phyloP scores from a whole-genome alignment of 2,888 invertebrate species.

The Pseudococcus longispinus region DNA sequence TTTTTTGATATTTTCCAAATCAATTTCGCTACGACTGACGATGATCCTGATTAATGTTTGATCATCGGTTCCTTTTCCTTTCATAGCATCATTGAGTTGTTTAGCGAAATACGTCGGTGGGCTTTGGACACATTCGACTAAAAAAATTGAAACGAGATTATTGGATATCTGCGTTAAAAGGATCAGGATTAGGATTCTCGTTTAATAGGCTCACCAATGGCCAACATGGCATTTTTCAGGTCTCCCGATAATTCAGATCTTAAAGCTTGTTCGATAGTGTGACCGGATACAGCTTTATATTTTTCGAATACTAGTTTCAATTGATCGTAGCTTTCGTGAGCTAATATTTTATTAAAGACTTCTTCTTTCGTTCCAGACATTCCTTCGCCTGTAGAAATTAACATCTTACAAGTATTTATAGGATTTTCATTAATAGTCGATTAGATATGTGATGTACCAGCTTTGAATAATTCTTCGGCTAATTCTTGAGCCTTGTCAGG shows the following conservation, averaged over 20 bases:
- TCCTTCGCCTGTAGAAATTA: slow-evolving; percentile 65
- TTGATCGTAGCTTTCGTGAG: slow-evolving; percentile 78
- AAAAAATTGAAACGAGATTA: neutral
- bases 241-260: slow-evolving; percentile 73
- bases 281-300: slow-evolving; percentile 76
- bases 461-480: slow-evolving; percentile 74
- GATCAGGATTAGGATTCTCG: neutral
- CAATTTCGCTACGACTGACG: slow-evolving; percentile 65
- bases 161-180: neutral
- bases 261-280: slow-evolving; percentile 77
- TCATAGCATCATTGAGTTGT: slow-evolving; percentile 65
- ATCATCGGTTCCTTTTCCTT: slow-evolving; percentile 67
- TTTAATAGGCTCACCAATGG: slow-evolving; percentile 71
- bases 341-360: slow-evolving; percentile 75
- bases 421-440: neutral
- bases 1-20: slow-evolving; percentile 65
- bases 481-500: slow-evolving; percentile 73
- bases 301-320: slow-evolving; percentile 74
- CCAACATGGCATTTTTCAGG: slow-evolving; percentile 72
- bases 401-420: neutral
- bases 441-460: slow-evolving; percentile 64
- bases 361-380: slow-evolving; percentile 78
- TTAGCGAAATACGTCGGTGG: slow-evolving; percentile 68
- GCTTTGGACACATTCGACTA: slow-evolving; percentile 75
- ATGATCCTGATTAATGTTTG: slow-evolving; percentile 66